Evolutionary conservation across 2,113 vertebrate genomes (phyloP).

Genomic region (Grallaria varia): DNA sequence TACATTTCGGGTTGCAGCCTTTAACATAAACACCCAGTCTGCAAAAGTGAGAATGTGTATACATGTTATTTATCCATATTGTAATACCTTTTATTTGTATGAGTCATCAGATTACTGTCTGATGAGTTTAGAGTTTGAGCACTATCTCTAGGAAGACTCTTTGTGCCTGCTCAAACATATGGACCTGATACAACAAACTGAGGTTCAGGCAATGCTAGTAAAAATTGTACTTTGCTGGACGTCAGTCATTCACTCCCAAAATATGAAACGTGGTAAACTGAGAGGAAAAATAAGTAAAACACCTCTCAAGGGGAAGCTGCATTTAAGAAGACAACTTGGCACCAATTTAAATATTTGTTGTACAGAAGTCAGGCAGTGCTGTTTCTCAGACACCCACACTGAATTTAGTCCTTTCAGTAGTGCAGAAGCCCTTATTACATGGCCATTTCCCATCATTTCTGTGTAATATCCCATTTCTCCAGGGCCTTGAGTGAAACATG

Average conservation of each 20-base stretch:
- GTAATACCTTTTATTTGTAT: not conserved
- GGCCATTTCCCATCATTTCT: conserved; percentile 35
- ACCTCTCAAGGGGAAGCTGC: conserved; percentile 10
- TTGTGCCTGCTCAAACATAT: not conserved
- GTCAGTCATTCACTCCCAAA: conserved; percentile 28
- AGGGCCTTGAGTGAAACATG: conserved; percentile 18
- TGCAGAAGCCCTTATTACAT: not conserved
- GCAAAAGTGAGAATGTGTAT: not conserved
- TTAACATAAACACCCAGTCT: not conserved
- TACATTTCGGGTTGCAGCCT: not conserved
- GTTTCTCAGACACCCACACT: not conserved
- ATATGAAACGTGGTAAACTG: conserved; percentile 14
- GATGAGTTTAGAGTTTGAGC: not conserved
- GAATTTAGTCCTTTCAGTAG: conserved; percentile 1
- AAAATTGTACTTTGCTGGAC: conserved; percentile 27
- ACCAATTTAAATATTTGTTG: conserved; percentile 1
- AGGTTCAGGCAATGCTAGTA: conserved; percentile 4
- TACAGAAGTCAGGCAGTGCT: not conserved
- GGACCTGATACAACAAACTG: not conserved
- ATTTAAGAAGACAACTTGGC: not conserved
- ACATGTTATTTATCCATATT: not conserved
- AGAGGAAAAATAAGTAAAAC: conserved; percentile 5
- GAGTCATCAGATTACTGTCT: not conserved
- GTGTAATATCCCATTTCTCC: conserved; percentile 8
- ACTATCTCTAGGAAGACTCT: not conserved